Base-by-base conservation (phyloP, 2,888 invertebrate species). In the Meiosimyza platycephala region DNA sequence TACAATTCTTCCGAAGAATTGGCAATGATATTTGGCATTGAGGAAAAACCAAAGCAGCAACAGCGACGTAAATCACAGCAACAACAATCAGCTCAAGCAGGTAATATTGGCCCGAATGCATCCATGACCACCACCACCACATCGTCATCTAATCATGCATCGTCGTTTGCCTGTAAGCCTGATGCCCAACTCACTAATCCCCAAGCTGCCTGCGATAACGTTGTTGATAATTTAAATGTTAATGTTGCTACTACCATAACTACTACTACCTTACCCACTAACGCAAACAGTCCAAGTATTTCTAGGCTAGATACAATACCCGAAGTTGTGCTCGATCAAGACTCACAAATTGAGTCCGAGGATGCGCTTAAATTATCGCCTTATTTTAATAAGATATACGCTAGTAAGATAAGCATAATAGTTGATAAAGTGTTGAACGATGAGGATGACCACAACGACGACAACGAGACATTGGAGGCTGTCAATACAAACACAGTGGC, bases 1-100 rank as follows among this genome's bases (percentile, higher is more conserved):
- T 91, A 91, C 81, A 91, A 91, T 83, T 91, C 91, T 13, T 90
- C 91, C 65, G 91, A 91, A 81, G 91, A 91, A 82, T 85, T 91
- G 78, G 91, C 91, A 40, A 90, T 90, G 79, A 91, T 91, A 80
- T 91, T 91, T 82, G 90, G 91, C 80, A 85, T 87, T 67, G 84
- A 83, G 71, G 85, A 86, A 78, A 79, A 78, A 63, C 76, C 81
- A 3, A 81, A 79, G 69, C 63, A 12, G 63, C 50, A 64, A 73
- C 79, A 76, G 69, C 72, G 72, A 18, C 72, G 65, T 33, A 62
- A 68, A 11, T 65, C 62, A 51, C 71, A 76, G 74, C 79, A 71
- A 67, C 79, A 77, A 76, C 80, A 78, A 65, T 73, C 74, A 66
- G 72, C 75, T 72, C 73, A 54, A 48, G 57, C 76, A 71, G 78